Evolutionary conservation across 2,113 vertebrate species (phyloP).

Genomic region (Abramis brama): DNA sequence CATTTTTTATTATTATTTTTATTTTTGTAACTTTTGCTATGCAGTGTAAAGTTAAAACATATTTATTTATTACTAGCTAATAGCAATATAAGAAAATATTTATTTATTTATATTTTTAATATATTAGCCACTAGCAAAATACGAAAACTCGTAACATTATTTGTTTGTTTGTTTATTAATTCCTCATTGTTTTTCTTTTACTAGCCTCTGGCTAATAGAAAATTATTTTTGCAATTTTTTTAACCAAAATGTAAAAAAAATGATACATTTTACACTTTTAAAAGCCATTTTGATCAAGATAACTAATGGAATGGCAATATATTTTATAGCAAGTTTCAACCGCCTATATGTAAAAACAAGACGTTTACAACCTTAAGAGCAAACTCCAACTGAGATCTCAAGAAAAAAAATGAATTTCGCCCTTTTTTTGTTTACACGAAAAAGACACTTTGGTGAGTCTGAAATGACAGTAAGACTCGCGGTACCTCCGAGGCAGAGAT

Average conservation of each 20-base stretch:
- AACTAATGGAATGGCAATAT: background rate
- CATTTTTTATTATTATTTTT: too few relatives aligned
- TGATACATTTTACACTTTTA: background rate
- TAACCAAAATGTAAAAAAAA: background rate
- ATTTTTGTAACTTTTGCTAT: too few relatives aligned
- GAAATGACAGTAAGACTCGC: background rate
- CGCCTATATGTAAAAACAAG: background rate
- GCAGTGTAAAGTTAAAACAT: background rate
- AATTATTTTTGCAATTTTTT: background rate
- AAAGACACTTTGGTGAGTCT: background rate
- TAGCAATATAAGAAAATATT: too few relatives aligned
- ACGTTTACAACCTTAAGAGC: background rate
- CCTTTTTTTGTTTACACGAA: background rate
- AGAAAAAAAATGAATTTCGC: background rate
- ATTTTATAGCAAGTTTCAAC: too few relatives aligned
- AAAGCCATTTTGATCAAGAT: background rate
- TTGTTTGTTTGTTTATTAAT: background rate
- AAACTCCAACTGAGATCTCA: background rate
- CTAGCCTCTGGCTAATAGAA: background rate
- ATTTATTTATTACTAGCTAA: background rate
- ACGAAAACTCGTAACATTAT: too few relatives aligned
- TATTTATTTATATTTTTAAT: background rate
- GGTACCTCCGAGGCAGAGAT: conserved; percentile 95
- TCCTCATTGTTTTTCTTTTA: background rate
- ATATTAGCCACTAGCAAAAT: background rate